Conservation (phyloP, 2,113 vertebrate genomes). For the Corythornis vintsioides region DNA sequence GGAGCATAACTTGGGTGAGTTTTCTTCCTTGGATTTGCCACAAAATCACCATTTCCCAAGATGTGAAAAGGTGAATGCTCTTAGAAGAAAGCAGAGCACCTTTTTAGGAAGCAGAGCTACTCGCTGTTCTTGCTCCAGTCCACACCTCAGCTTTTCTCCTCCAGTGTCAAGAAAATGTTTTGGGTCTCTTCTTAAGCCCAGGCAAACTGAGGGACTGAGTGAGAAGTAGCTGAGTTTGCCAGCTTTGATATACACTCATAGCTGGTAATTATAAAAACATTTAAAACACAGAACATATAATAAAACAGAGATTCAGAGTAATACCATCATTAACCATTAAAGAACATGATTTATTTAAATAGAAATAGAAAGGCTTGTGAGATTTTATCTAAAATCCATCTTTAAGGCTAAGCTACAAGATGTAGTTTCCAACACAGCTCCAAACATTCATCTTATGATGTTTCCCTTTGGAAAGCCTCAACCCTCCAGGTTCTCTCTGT, state of each 20-base stretch:
- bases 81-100: neutral
- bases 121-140: neutral
- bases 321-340: neutral
- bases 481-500: neutral
- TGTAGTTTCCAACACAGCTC: constrained; percentile 5
- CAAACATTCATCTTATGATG: neutral
- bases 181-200: neutral
- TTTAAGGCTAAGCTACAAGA: neutral
- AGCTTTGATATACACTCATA: neutral
- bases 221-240: neutral
- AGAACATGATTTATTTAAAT: neutral
- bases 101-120: neutral
- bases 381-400: constrained; percentile 1
- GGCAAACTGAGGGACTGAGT: neutral
- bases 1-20: neutral
- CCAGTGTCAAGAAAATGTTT: neutral
- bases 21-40: neutral
- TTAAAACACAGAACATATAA: neutral
- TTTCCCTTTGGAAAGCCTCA: constrained; percentile 34
- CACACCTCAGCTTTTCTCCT: neutral
- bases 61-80: neutral
- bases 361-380: neutral
- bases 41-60: neutral
- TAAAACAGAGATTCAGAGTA: neutral
- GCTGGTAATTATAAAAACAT: neutral